Evolutionary conservation across 2,113 vertebrate genomes (phyloP).

Genomic region (Chiloscyllium plagiosum): DNA sequence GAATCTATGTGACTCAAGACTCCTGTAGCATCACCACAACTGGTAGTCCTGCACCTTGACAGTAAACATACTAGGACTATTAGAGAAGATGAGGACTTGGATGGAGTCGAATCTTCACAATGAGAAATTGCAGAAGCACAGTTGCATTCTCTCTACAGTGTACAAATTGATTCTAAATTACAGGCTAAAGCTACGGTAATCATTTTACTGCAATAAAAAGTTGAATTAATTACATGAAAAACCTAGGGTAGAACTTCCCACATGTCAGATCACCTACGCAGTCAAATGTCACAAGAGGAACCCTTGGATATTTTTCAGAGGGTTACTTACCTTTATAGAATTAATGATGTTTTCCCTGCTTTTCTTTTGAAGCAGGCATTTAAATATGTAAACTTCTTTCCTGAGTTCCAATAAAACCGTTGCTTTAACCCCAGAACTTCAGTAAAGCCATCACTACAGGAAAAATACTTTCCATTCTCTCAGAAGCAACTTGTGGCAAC

Average conservation of each 20-base stretch:
- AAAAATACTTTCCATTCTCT: not conserved
- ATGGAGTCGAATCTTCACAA: not conserved
- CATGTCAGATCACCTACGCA: not conserved
- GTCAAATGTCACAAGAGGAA: not conserved
- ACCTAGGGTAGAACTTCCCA: not conserved
- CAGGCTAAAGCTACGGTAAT: not conserved
- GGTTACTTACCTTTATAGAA: not conserved
- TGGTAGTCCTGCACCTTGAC: too few species aligned
- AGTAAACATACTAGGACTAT: not conserved
- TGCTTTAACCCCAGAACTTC: not conserved
- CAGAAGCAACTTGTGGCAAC: not conserved
- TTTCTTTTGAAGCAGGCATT: not conserved
- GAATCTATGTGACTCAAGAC: too few species aligned
- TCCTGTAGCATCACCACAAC: too few species aligned
- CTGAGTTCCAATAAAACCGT: not conserved
- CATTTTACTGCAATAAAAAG: not conserved
- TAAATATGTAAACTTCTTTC: not conserved
- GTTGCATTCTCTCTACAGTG: not conserved
- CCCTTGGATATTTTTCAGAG: conserved; percentile 10
- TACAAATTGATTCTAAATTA: not conserved
- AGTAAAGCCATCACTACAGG: not conserved
- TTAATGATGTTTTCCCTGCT: not conserved
- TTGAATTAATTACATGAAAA: not conserved
- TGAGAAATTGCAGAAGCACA: not conserved
- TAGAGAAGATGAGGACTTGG: not conserved